A percentile compares a stretch with the other conserved stretches of the same genome.
phyloP scores from a whole-genome alignment of 1,140 invertebrate genomes.

The Drosophila sucinea region DNA sequence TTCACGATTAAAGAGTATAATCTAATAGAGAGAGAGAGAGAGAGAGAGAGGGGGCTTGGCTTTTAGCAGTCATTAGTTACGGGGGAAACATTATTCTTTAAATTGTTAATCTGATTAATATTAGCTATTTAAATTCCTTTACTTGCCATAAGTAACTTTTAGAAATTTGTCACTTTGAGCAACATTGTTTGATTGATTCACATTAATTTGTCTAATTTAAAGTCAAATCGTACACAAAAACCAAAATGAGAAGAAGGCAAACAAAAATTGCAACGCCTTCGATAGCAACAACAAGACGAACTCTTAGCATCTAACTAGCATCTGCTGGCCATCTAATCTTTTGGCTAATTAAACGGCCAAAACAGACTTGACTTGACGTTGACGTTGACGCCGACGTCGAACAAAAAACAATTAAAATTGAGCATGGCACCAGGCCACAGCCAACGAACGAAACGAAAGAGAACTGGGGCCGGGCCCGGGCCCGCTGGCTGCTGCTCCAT shows the following conservation, averaged over 20 bases:
- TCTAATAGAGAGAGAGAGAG: no score
- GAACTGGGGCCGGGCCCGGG: slow-evolving; percentile 4
- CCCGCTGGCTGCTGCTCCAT: background rate
- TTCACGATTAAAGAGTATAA: no score
- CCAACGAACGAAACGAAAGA: slow-evolving; percentile 9
- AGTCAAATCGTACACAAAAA: background rate
- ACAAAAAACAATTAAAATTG: slow-evolving; percentile 74
- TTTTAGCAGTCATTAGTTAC: background rate
- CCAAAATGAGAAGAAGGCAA: slow-evolving; percentile 2
- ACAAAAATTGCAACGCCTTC: slow-evolving; percentile 8
- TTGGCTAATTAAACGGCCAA: slow-evolving; percentile 71
- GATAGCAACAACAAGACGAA: background rate
- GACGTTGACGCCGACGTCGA: slow-evolving; percentile 37
- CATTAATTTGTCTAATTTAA: slow-evolving; percentile 1
- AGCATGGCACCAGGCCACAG: slow-evolving; percentile 27
- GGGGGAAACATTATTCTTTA: background rate
- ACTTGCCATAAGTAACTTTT: background rate
- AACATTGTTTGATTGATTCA: background rate
- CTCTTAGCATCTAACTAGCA: slow-evolving; percentile 16
- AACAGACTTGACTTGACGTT: background rate
- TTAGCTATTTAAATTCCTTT: background rate
- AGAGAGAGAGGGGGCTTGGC: no score
- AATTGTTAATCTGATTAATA: slow-evolving; percentile 11
- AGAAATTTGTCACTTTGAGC: background rate
- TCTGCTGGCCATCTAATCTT: slow-evolving; percentile 42